Evolutionary conservation across 1,140 invertebrate genomes (phyloP).

Genomic region (Nebria ingens): DNA sequence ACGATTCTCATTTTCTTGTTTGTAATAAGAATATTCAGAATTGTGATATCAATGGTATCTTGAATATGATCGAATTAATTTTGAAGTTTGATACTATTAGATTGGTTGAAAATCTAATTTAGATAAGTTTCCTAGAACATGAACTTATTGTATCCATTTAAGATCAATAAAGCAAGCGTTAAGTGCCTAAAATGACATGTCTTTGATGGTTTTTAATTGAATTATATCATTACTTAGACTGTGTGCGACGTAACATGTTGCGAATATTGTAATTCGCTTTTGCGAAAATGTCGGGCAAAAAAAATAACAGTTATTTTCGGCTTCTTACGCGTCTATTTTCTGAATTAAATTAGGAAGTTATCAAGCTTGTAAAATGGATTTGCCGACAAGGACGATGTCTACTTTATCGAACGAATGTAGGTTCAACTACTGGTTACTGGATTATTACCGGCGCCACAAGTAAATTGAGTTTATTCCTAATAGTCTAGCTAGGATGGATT

Average conservation of each 20-base stretch:
- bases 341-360: not conserved
- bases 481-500: not conserved
- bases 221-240: not conserved
- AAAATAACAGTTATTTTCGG: not conserved
- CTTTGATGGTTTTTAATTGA: not conserved
- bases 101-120: no score
- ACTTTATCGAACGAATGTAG: not conserved
- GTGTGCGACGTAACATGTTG: not conserved
- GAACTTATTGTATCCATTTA: no score
- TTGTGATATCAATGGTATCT: not conserved
- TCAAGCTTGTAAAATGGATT: not conserved
- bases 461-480: not conserved
- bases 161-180: not conserved
- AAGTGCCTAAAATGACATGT: not conserved
- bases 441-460: not conserved
- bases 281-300: not conserved
- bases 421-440: not conserved
- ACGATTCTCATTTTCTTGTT: no score
- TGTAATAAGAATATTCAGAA: not conserved
- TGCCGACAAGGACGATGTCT: not conserved
- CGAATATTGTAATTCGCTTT: not conserved
- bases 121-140: no score
- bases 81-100: not conserved
- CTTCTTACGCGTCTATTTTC: not conserved
- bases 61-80: not conserved